Percentiles rank a stretch among this genome's conserved stretches.
These are phyloP conservation scores for Tragelaphus scriptus DNA, from an alignment of 2,113 vertebrate genomes.

Conservation along the genomic window DNA sequence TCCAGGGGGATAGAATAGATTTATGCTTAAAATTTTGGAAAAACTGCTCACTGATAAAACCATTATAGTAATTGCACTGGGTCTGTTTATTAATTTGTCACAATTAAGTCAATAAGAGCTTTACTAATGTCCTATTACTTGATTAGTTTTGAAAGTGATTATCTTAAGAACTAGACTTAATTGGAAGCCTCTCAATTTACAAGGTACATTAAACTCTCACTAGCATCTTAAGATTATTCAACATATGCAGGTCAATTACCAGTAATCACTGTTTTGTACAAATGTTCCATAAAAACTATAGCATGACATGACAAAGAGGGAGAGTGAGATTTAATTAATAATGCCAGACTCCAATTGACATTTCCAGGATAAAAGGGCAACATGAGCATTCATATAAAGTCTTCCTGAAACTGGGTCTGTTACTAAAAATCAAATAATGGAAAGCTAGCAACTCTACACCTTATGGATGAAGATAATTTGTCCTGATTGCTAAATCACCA, in stretches of 20 bases:
- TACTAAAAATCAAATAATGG: conserved; percentile 54
- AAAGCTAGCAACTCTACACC: conserved; percentile 44
- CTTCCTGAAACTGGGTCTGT: conserved; percentile 36
- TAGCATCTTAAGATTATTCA: conserved; percentile 73
- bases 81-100: conserved; percentile 80
- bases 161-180: conserved; percentile 78
- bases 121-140: conserved; percentile 74
- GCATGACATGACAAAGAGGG: conserved; percentile 53
- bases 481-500: conserved; percentile 72
- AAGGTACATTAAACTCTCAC: conserved; percentile 79
- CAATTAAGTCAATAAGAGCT: conserved; percentile 77
- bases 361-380: conserved; percentile 44
- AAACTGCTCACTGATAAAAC: conserved; percentile 66
- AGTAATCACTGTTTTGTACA: conserved; percentile 74
- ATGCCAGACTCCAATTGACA: conserved; percentile 1
- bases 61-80: conserved; percentile 70
- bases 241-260: conserved; percentile 81
- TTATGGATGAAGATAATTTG: conserved; percentile 70
- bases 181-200: conserved; percentile 81
- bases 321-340: conserved; percentile 57
- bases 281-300: conserved; percentile 72
- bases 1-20: conserved; percentile 45
- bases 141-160: conserved; percentile 80
- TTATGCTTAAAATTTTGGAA: conserved; percentile 53
- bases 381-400: conserved; percentile 28